Evolutionary conservation across 2,888 invertebrate species (phyloP).

Genomic region (Oscheius myriophilus): DNA sequence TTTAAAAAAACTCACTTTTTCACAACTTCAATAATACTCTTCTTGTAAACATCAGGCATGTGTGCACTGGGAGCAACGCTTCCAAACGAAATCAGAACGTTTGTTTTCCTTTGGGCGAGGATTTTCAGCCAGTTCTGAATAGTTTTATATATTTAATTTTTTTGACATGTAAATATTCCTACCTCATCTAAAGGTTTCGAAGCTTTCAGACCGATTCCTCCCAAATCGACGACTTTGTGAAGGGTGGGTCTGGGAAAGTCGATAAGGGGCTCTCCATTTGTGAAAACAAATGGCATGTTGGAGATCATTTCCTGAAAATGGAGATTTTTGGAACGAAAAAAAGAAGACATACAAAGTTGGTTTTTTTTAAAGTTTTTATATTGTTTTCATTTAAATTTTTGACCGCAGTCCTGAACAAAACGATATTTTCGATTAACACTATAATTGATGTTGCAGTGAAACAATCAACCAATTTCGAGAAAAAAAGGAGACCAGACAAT

Average conservation of each 20-base stretch:
- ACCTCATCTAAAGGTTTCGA: slow-evolving; percentile 19
- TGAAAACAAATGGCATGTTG: slow-evolving; percentile 22
- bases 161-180: no score
- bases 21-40: slow-evolving; percentile 15
- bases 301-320: slow-evolving; percentile 16
- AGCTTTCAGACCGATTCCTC: slow-evolving; percentile 22
- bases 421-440: no score
- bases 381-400: no score
- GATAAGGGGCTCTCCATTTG: slow-evolving; percentile 15
- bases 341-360: no score
- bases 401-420: no score
- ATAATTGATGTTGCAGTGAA: no score
- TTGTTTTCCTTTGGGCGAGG: slow-evolving; percentile 5
- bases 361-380: no score
- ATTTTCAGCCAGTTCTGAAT: slow-evolving; percentile 22
- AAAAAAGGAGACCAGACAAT: no score
- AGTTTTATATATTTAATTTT: no score
- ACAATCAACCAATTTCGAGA: no score
- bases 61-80: slow-evolving; percentile 20
- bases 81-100: slow-evolving; percentile 27
- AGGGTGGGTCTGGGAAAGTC: slow-evolving; percentile 26
- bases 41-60: slow-evolving; percentile 20
- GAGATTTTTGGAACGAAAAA: no score
- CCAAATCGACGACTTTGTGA: slow-evolving; percentile 22
- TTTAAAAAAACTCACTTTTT: slow-evolving; percentile 3